A percentile compares a stretch with the other conserved stretches of the same genome.
Conservation (phyloP, 2,113 vertebrate species). For the Hiodon tergisus region DNA sequence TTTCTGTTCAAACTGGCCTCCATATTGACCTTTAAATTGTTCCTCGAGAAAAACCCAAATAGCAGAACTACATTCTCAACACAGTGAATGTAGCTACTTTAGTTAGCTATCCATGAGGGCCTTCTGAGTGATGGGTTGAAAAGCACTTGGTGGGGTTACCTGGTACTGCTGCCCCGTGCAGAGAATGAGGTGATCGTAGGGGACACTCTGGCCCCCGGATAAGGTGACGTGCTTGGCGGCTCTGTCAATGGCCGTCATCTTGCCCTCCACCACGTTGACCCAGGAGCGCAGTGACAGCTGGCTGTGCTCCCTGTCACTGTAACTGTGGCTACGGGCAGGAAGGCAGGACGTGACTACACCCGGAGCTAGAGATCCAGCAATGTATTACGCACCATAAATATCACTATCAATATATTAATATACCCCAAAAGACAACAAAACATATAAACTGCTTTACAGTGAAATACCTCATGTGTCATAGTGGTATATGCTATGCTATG, state of each 20-base stretch:
- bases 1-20: too few species aligned
- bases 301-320: constrained; percentile 70
- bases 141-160: constrained; percentile 59
- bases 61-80: not conserved
- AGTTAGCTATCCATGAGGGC: not conserved
- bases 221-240: constrained; percentile 70
- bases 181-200: constrained; percentile 83
- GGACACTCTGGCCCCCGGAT: constrained; percentile 58
- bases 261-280: constrained; percentile 72
- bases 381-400: too few species aligned
- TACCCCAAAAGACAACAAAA: too few species aligned
- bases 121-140: not conserved
- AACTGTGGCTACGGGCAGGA: constrained; percentile 68
- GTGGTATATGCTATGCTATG: too few species aligned
- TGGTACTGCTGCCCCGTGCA: constrained; percentile 83
- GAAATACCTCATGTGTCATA: too few species aligned
- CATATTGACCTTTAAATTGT: not conserved
- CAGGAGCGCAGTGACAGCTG: constrained; percentile 74
- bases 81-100: not conserved
- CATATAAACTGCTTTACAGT: too few species aligned
- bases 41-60: not conserved
- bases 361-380: too few species aligned
- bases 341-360: not conserved
- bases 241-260: constrained; percentile 80
- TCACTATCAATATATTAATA: too few species aligned